Evolutionary conservation across 2,113 vertebrate species (phyloP).

Genomic region (Egretta garzetta): DNA sequence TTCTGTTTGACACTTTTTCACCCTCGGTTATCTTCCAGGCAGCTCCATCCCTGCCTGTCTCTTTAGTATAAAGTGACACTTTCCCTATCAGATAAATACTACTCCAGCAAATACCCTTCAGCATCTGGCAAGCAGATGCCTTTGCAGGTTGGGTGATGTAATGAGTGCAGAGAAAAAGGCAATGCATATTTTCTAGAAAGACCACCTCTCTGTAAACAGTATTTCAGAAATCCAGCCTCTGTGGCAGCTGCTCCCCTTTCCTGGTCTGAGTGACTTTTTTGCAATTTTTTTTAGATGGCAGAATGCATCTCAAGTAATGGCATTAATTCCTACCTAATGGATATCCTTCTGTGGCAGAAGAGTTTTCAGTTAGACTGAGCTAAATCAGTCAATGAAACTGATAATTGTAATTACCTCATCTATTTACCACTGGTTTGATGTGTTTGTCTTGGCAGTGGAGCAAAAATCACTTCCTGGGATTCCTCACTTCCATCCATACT

Average conservation of each 20-base stretch:
- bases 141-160: not conserved
- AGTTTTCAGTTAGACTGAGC: not conserved
- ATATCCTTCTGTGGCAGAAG: not conserved
- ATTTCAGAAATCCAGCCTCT: not conserved
- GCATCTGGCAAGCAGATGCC: conserved; percentile 7
- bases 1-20: not conserved
- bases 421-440: not conserved
- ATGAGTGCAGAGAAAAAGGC: not conserved
- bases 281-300: not conserved
- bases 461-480: not conserved
- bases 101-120: not conserved
- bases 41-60: not conserved
- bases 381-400: not conserved
- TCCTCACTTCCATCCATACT: not conserved
- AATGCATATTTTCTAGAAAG: not conserved
- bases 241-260: not conserved
- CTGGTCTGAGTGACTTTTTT: not conserved
- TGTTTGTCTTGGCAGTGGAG: not conserved
- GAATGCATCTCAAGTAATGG: not conserved
- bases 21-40: not conserved
- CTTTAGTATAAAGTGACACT: not conserved
- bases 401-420: not conserved
- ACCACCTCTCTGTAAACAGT: not conserved
- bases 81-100: not conserved
- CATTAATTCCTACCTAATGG: not conserved